Conservation (phyloP, 2,888 invertebrate species). For the Conchocele bisecta region DNA sequence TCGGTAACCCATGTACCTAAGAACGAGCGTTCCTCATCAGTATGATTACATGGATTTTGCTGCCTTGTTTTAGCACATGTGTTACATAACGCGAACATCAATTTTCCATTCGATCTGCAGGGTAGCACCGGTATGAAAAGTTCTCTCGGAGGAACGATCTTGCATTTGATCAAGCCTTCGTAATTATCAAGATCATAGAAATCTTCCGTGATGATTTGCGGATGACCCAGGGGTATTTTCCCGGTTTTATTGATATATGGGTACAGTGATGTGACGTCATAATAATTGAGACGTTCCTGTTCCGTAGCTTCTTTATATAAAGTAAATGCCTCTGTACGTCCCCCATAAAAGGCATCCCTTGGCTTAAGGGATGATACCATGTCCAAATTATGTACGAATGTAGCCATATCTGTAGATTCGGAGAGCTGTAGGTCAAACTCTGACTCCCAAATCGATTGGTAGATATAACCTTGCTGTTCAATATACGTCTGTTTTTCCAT, state of each 20-base stretch:
- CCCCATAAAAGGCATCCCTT: conserved; percentile 69
- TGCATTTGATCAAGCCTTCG: conserved; percentile 66
- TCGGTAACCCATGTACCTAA: conserved; percentile 33
- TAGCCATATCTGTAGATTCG: conserved; percentile 30
- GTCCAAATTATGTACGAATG: conserved; percentile 33
- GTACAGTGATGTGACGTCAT: conserved; percentile 58
- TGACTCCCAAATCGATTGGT: conserved; percentile 64
- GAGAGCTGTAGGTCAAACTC: no score
- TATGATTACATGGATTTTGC: conserved; percentile 15
- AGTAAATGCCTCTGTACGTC: conserved; percentile 64
- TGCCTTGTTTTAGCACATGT: conserved; percentile 13
- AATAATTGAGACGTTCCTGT: conserved; percentile 60
- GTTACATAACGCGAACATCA: conserved; percentile 80
- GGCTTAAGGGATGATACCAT: conserved; percentile 50
- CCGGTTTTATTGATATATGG: conserved; percentile 62
- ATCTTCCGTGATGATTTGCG: conserved; percentile 58
- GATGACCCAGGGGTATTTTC: conserved; percentile 64
- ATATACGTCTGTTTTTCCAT: conserved; percentile 23
- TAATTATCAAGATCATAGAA: conserved; percentile 57
- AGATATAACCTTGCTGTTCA: conserved; percentile 32
- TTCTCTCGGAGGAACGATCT: conserved; percentile 64
- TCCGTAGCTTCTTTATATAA: conserved; percentile 45
- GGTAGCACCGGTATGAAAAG: conserved; percentile 77
- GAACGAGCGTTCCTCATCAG: conserved; percentile 1
- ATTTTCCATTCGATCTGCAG: conserved; percentile 63